A percentile compares a stretch with the other conserved stretches of the same genome.
Conservation (phyloP, 2,113 vertebrate genomes). For the Junco hyemalis region DNA sequence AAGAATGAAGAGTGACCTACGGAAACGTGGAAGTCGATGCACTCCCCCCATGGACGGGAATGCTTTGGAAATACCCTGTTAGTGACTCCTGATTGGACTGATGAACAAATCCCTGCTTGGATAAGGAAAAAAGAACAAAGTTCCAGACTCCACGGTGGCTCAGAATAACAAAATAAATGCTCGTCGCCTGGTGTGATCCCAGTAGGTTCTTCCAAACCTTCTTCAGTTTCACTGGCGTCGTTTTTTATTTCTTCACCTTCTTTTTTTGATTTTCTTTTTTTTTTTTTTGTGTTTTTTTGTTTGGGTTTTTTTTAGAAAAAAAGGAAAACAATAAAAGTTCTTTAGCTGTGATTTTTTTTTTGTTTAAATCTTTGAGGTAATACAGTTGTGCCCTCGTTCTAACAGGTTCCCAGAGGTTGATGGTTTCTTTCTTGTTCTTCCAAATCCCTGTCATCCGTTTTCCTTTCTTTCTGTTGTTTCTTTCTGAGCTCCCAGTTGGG, state of each 20-base stretch:
- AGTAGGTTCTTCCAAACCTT: slow-evolving; percentile 39
- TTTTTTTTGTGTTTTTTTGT: not conserved
- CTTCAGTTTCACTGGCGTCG: slow-evolving; percentile 45
- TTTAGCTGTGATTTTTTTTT: slow-evolving; percentile 54
- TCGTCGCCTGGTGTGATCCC: not conserved
- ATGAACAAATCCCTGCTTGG: slow-evolving; percentile 66
- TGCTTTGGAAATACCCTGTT: slow-evolving; percentile 69
- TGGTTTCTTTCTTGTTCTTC: slow-evolving; percentile 21
- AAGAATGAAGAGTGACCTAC: not conserved
- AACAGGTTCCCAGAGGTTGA: slow-evolving; percentile 72
- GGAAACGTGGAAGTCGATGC: not conserved
- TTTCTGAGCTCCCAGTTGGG: slow-evolving; percentile 49
- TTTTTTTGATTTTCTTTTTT: not conserved
- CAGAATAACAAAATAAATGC: slow-evolving; percentile 51
- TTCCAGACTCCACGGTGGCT: slow-evolving; percentile 60
- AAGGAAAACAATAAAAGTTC: slow-evolving; percentile 65
- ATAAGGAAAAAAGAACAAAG: slow-evolving; percentile 52
- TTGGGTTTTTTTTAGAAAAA: slow-evolving; percentile 25
- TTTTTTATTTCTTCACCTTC: slow-evolving; percentile 23
- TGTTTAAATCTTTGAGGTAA: slow-evolving; percentile 72
- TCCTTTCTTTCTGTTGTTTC: slow-evolving; percentile 19
- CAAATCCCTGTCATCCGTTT: slow-evolving; percentile 43
- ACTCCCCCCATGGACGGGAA: not conserved
- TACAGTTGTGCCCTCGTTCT: slow-evolving; percentile 75
- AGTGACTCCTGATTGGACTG: slow-evolving; percentile 58